phyloP scores from a whole-genome alignment of 2,113 vertebrate species.

The Apodemus sylvaticus region DNA sequence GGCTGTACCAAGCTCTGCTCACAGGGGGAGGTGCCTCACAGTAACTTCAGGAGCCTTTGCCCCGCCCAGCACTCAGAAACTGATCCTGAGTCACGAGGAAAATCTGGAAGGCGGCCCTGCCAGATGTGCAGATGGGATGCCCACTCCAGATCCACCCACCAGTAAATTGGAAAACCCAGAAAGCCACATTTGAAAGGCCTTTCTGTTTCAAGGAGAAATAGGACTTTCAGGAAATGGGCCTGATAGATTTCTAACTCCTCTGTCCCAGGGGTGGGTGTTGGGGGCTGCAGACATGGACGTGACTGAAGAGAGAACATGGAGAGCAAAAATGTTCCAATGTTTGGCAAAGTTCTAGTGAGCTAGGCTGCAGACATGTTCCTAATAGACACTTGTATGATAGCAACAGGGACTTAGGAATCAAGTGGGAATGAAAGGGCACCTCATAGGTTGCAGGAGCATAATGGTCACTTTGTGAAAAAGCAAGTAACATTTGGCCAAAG shows the following conservation, averaged over 20 bases:
- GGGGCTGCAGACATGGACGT: conserved; percentile 31
- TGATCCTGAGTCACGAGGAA: conserved; percentile 76
- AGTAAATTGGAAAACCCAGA: conserved; percentile 43
- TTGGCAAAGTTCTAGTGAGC: conserved; percentile 11
- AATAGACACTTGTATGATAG: not conserved
- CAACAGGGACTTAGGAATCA: not conserved
- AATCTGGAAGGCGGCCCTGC: conserved; percentile 64
- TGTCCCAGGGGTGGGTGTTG: not conserved
- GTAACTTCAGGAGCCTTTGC: conserved; percentile 72
- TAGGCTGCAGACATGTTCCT: not conserved
- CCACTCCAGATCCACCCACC: conserved; percentile 63
- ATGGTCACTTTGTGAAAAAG: conserved; percentile 49
- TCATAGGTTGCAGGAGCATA: not conserved
- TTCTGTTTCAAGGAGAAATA: conserved; percentile 68
- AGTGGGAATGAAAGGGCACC: conserved; percentile 24
- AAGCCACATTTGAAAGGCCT: conserved; percentile 60
- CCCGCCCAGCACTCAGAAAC: conserved; percentile 70
- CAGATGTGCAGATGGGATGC: conserved; percentile 64
- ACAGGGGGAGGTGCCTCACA: conserved; percentile 73
- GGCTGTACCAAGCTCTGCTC: conserved; percentile 82
- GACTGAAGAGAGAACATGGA: conserved; percentile 27
- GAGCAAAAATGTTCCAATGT: conserved; percentile 41
- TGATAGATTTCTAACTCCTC: conserved; percentile 61
- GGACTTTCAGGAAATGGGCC: conserved; percentile 53
- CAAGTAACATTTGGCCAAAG: conserved; percentile 40